phyloP scores from a whole-genome alignment of 2,888 invertebrate species.

The Caenorhabditis sp. region DNA sequence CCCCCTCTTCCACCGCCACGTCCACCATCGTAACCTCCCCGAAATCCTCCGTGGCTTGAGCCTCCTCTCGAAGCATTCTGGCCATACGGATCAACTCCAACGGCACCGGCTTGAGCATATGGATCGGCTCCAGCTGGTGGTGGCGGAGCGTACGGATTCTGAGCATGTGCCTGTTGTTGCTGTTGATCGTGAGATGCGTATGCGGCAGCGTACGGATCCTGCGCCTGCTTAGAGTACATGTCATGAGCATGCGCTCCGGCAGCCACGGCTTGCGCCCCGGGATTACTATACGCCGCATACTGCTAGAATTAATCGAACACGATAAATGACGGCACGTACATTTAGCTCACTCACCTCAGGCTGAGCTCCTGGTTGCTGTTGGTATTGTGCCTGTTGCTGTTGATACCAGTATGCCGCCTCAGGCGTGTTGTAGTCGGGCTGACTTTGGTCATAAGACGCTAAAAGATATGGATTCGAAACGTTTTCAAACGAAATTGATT shows the following conservation, averaged over 20 bases:
- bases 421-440: constrained; percentile 29
- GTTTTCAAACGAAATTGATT: neutral
- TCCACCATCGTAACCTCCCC: constrained; percentile 26
- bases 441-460: constrained; percentile 50
- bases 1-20: constrained; percentile 49
- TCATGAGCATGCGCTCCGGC: constrained; percentile 50
- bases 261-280: constrained; percentile 54
- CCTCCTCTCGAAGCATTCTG: constrained; percentile 32
- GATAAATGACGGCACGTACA: neutral
- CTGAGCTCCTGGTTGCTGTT: constrained; percentile 19
- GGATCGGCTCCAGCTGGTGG: constrained; percentile 35
- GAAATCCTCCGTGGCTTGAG: constrained; percentile 32
- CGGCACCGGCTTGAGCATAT: constrained; percentile 34
- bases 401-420: constrained; percentile 44
- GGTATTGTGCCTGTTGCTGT: constrained; percentile 23
- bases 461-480: neutral
- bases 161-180: constrained; percentile 15
- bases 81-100: constrained; percentile 38
- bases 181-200: constrained; percentile 29
- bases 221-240: constrained; percentile 34
- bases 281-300: constrained; percentile 22
- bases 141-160: constrained; percentile 44
- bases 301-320: constrained; percentile 26
- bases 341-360: constrained; percentile 37
- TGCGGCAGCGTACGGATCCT: constrained; percentile 28